Base-by-base conservation (phyloP, 2,113 vertebrate species). In the Piaya cayana region DNA sequence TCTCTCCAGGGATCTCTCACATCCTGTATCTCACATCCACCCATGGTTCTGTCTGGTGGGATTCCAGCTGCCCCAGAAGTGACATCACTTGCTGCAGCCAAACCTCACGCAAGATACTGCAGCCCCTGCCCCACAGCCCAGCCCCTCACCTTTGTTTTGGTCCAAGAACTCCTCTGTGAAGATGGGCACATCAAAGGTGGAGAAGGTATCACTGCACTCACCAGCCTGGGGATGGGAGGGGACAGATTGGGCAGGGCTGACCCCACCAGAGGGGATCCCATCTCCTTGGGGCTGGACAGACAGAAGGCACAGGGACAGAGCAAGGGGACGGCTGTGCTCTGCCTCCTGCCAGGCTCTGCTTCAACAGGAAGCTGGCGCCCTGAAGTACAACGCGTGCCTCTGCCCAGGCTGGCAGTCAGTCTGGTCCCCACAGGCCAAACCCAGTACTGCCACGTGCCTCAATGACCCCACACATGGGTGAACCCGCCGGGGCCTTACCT, bases 111-210 rank as follows among this genome's bases (percentile, higher is more conserved):
- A 26, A 29, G 30, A 32, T 4, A 45, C 34, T 18, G 19, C 55
- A 19, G 32, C 9, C 17, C 50, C 25, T 4, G 1, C 20, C 19
- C 30, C 15, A 3, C 4, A 17, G 32, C 43, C 17, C 20, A 53
- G 85, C n/a, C 36, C 59, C 93, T 80, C 77, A 99, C 99, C 99
- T 98, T 99, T 99, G 95, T 99, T 99, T 97, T 99, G 99, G 98
- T 99, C 99, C 82, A 99, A 97, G 94, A 99, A 99, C 93, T 99
- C 99, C 86, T 99, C 99, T 0, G 99, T 99, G 97, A 99, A 99
- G 93, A 99, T 99, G 23, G 99, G 99, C 25, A 99, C 98, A 1
- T 99, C 99, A 0, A 99, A 98, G 34, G 97, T 97, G 56, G 98
- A 98, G 81, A 98, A 99, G 90, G 98, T 97, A 62, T 98, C 98